Evolutionary conservation across 2,797 vertebrate genomes (phyloP).

Genomic region (Aselliscus stoliczkanus): DNA sequence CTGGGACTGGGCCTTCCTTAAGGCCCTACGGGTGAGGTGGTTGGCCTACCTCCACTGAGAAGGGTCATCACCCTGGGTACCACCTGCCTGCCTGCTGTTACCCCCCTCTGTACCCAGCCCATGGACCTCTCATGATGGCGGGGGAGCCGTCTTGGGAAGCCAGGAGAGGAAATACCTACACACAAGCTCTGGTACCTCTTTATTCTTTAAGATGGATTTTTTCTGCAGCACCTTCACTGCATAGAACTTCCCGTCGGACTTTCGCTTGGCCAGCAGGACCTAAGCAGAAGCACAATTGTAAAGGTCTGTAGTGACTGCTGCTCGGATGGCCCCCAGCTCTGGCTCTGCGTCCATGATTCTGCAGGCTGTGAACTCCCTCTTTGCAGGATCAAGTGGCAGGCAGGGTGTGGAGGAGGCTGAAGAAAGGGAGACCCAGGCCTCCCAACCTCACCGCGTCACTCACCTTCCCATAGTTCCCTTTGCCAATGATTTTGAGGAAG

Average conservation of each 20-base stretch:
- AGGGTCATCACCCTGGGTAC: background rate
- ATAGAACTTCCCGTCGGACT: slow-evolving; percentile 92
- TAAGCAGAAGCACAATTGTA: slow-evolving; percentile 69
- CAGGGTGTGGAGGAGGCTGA: background rate
- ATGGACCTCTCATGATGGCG: background rate
- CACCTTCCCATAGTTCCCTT: slow-evolving; percentile 99
- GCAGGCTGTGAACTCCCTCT: background rate
- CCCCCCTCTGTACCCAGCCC: background rate
- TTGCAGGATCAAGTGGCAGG: background rate
- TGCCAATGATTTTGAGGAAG: slow-evolving; percentile 97
- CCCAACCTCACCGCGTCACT: slow-evolving; percentile 44
- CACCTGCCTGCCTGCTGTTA: background rate
- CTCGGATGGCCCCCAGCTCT: background rate
- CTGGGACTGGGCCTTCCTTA: background rate
- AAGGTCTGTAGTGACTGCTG: background rate
- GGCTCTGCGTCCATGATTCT: background rate
- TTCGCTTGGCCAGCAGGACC: slow-evolving; percentile 96
- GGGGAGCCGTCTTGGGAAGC: background rate
- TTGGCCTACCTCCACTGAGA: background rate
- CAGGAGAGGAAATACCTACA: background rate
- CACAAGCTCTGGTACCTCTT: slow-evolving; percentile 87
- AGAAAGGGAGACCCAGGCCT: background rate
- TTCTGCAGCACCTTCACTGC: slow-evolving; percentile 98
- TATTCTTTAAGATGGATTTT: slow-evolving; percentile 96
- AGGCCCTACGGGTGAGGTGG: background rate